Conservation (phyloP, 2,888 invertebrate species). For the Dicyrtomina minuta region DNA sequence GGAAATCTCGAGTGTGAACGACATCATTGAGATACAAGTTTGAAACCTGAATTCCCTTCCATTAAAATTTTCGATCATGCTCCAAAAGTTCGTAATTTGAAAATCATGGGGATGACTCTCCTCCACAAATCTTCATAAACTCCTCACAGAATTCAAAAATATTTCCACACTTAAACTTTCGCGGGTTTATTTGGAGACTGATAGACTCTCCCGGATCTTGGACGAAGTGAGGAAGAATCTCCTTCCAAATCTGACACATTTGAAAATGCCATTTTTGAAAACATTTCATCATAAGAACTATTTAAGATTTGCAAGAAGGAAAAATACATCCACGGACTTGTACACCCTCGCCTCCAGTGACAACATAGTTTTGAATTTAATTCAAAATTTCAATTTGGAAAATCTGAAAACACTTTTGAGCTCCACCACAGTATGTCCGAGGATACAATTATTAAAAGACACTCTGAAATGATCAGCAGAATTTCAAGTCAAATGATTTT, state of each 20-base stretch:
- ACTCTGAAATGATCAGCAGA: conserved; percentile 9
- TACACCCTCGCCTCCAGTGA: no score
- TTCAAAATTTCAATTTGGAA: background rate
- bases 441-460: background rate
- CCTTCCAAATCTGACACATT: no score
- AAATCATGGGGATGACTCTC: conserved; percentile 15
- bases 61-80: background rate
- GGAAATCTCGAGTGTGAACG: background rate
- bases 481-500: no score
- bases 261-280: no score
- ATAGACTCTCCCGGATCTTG: no score
- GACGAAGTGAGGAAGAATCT: no score
- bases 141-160: conserved; percentile 7
- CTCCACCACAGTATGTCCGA: background rate
- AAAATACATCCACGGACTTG: no score
- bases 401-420: background rate
- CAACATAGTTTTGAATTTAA: conserved; percentile 4
- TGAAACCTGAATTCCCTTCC: background rate
- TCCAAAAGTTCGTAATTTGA: background rate
- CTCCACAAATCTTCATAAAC: conserved; percentile 1
- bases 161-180: background rate
- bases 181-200: conserved; percentile 21
- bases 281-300: no score
- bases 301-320: no score
- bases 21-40: conserved; percentile 19